phyloP scores from a whole-genome alignment of 2,113 vertebrate species.

The Parotia lawesii region DNA sequence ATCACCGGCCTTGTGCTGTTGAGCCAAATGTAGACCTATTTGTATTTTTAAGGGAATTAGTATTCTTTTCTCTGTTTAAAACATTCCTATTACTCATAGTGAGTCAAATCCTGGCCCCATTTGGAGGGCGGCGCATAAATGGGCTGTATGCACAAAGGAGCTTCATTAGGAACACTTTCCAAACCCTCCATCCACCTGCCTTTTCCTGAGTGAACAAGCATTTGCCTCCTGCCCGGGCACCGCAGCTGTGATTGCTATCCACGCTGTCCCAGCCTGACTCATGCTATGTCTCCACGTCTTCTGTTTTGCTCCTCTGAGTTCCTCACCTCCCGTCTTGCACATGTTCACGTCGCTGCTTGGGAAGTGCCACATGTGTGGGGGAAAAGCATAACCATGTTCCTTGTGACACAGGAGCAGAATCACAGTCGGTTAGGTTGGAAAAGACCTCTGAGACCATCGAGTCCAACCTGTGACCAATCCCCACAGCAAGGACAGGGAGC shows the following conservation, averaged over 20 bases:
- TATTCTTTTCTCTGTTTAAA: slow-evolving; percentile 25
- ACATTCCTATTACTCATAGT: slow-evolving; percentile 15
- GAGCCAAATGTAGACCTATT: slow-evolving; percentile 13
- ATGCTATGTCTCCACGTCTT: accelerated
- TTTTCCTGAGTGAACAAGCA: background rate
- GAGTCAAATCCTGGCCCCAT: slow-evolving; percentile 18
- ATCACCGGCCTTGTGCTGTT: background rate
- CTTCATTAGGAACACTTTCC: background rate
- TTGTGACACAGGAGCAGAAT: background rate
- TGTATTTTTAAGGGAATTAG: slow-evolving; percentile 26
- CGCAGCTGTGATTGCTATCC: accelerated
- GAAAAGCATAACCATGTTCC: background rate
- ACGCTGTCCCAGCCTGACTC: background rate
- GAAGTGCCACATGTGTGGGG: accelerated
- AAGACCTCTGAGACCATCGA: accelerated
- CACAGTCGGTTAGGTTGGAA: accelerated
- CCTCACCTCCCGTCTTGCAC: background rate
- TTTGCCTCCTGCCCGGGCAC: accelerated
- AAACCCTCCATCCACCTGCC: background rate
- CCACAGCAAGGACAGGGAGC: background rate
- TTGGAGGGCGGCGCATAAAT: background rate
- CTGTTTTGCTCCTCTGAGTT: background rate
- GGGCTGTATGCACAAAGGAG: background rate
- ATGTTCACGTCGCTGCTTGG: background rate
- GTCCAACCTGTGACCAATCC: accelerated